Evolutionary conservation across 2,113 vertebrate species (phyloP), one percentile per base, ranked within the genome.

Genomic region (Eulacestoma nigropectus): DNA sequence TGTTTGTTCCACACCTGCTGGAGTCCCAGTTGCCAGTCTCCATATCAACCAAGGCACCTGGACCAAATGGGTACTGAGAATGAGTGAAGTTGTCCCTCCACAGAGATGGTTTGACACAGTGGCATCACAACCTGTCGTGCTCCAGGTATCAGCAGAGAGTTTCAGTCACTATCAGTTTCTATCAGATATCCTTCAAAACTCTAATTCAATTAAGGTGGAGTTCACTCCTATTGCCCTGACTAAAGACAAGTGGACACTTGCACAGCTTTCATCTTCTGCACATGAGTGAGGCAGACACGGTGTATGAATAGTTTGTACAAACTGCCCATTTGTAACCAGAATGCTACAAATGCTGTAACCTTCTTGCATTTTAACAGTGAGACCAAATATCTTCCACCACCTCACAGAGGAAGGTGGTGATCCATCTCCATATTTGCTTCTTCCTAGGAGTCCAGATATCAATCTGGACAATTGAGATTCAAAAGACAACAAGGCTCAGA

Each of bases 241-340:
- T 46, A 23, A 49, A 65, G 32, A 44, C 13, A 50, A 59, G 25
- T 14, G 60, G 50, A 69, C 33, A 42, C 6, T 22, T 33, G 30
- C 57, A 67, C 23, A 53, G 27, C 29, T 81, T 73, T 63, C 21
- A 49, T 14, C 39, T 72, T 47, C 57, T 59, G 35, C 35, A n/a
- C 10, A 8, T 0, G 0, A 46, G 10, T 29, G 29, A 91, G 42
- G 52, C 6, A 9, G 53, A 49, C 30, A 11, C 1, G 13, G 16
- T 1, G 3, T 4, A 57, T 9, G 3, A 33, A 29, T 16, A 30
- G 16, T 41, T 37, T 15, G 22, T 23, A 39, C 32, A 62, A 27
- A 39, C 4, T 14, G 14, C 8, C 26, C 10, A 6, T 16, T 53
- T 44, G 32, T 44, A 68, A 52, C 26, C 32, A 50, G 26, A 68